Evolutionary conservation across 2,888 invertebrate genomes (phyloP).

Genomic region (Epistrophella euchroma): DNA sequence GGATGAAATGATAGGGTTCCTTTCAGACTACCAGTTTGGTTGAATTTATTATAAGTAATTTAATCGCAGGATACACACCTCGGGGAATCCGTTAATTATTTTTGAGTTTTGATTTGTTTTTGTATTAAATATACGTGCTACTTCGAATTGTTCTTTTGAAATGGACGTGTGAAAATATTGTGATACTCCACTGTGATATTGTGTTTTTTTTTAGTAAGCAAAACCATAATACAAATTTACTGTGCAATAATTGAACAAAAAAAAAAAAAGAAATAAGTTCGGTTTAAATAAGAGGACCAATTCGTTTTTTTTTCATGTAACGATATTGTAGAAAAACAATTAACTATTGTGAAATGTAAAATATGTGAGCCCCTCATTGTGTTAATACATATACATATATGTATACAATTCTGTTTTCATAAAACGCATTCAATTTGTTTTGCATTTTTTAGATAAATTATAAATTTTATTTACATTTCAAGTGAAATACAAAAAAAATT

Average conservation of each 20-base stretch:
- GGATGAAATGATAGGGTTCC: constrained; percentile 36
- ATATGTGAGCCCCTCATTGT: neutral
- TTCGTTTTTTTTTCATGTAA: neutral
- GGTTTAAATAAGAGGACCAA: neutral
- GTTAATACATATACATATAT: neutral
- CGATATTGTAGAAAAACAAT: neutral
- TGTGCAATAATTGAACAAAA: constrained; percentile 38
- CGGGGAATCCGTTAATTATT: constrained; percentile 17
- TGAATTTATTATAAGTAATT: constrained; percentile 38
- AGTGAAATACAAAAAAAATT: neutral
- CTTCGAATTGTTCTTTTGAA: neutral
- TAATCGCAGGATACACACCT: constrained; percentile 42
- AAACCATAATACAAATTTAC: too few species aligned
- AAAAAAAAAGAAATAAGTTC: constrained; percentile 13
- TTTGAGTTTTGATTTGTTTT: constrained; percentile 1
- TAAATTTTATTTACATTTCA: neutral
- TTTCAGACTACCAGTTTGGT: neutral
- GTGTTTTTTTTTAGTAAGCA: neutral
- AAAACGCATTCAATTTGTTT: neutral
- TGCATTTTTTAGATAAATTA: neutral
- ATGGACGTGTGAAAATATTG: constrained; percentile 18
- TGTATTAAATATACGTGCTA: neutral
- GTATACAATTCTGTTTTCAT: neutral
- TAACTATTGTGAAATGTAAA: neutral
- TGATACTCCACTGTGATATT: constrained; percentile 55